A percentile compares a stretch with the other conserved stretches of the same genome.
phyloP scores from a whole-genome alignment of 2,113 vertebrate genomes.

The Bungarus multicinctus region DNA sequence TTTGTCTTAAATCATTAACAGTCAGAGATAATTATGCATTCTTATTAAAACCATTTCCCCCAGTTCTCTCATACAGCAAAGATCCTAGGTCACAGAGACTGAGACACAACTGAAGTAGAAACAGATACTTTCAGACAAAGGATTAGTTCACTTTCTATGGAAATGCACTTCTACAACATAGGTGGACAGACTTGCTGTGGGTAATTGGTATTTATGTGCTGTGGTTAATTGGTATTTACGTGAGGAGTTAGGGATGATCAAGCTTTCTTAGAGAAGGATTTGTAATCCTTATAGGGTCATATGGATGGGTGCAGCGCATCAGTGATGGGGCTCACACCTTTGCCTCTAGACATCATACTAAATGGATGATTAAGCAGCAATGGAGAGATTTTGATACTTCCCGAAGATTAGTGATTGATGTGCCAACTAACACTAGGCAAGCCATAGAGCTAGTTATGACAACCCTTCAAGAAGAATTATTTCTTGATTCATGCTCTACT shows the following conservation, averaged over 20 bases:
- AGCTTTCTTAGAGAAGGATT: neutral
- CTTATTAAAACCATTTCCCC: neutral
- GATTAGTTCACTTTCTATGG: neutral
- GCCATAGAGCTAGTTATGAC: neutral
- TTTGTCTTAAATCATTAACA: neutral
- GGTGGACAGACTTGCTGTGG: neutral
- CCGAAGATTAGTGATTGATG: neutral
- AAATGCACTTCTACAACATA: neutral
- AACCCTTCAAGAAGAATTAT: neutral
- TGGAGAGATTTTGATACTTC: neutral
- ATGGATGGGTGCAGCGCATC: neutral
- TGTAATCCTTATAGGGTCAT: neutral
- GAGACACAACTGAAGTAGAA: neutral
- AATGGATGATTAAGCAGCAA: neutral
- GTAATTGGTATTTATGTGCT: neutral
- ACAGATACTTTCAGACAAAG: conserved; percentile 2
- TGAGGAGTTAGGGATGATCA: neutral
- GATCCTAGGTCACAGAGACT: neutral
- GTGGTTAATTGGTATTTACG: neutral
- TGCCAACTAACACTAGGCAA: neutral
- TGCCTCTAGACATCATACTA: neutral
- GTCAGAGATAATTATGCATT: neutral
- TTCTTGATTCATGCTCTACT: neutral
- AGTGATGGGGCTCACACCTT: neutral
- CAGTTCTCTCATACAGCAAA: neutral